Base-by-base conservation (phyloP, 2,797 vertebrate genomes). In the Anguilla pacifica region DNA sequence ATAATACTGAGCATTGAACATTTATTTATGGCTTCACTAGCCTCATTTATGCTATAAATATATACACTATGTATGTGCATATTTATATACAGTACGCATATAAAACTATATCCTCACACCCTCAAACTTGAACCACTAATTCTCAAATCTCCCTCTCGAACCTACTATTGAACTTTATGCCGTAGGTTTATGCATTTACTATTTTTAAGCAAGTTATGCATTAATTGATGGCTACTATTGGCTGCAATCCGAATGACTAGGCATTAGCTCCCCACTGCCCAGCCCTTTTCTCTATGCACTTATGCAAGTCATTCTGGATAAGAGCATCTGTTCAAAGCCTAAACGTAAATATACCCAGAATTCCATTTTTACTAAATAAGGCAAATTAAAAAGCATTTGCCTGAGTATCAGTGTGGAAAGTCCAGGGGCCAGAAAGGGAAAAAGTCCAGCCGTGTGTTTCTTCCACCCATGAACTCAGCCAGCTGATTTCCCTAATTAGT, bases 311-410 rank as follows among this genome's bases (percentile, higher is more conserved):
- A 1, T 61, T 19, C 49, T 57, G 55, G 11, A 57, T 57, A 15
- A 57, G 55, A 13, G 11, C 13, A 15, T 57, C 84, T 91, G 81
- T 90, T 82, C 22, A 43, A 25, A 0, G 25, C 46, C 25, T 25
- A 17, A 57, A 84, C 61, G n/a, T 25, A 67, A 67, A n/a, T n/a
- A 25, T n/a, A 67, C 25, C 25, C 61, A n/a, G 61, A 25, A n/a
- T n/a, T 22, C 61, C 25, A n/a, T 25, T 9, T 51, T 51, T 51
- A 51, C 0, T 51, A 51, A 51, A 4, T 2, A 51, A 51, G 55
- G 9, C 49, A 51, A 51, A 51, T 51, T 51, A 51, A 51, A 4
- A 51, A 51, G 49, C 1, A 51, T 51, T 51, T 51, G 49, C 9
- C 9, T 2, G 35, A 35, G 35, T 35, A 35, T 61, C 57, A 1